Conservation (phyloP, 2,888 invertebrate species). For the Drosophila birchii region DNA sequence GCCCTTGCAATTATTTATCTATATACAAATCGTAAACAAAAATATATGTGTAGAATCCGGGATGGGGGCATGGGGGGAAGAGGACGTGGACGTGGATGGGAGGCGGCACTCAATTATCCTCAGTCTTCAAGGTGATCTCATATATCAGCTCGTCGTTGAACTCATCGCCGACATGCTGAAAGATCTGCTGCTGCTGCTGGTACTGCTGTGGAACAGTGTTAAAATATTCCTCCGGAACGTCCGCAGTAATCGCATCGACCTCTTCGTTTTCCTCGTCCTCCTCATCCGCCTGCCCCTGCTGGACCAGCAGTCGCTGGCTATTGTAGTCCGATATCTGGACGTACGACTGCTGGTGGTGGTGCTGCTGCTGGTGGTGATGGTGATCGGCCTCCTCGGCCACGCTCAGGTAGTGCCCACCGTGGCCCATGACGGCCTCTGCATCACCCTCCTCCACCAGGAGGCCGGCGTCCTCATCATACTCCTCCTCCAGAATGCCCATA, state of each 20-base stretch:
- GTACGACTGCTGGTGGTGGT: constrained; percentile 14
- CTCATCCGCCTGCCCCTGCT: constrained; percentile 22
- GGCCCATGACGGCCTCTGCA: background rate
- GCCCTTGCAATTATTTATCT: background rate
- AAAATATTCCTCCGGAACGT: constrained; percentile 41
- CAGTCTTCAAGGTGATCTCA: constrained; percentile 71
- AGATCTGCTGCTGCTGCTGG: constrained; percentile 17
- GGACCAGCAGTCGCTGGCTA: constrained; percentile 45
- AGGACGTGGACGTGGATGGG: background rate
- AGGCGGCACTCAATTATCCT: constrained; percentile 58
- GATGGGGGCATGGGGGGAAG: background rate
- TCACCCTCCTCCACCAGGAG: constrained; percentile 47
- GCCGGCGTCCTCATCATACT: constrained; percentile 66
- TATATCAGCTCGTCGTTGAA: constrained; percentile 65
- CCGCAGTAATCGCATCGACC: background rate
- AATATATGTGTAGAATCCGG: background rate
- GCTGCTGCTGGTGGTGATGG: background rate
- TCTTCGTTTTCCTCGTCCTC: constrained; percentile 21
- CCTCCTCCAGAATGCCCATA: constrained; percentile 59
- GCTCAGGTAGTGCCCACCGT: constrained; percentile 15
- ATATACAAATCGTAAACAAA: constrained; percentile 24
- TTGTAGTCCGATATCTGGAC: constrained; percentile 48
- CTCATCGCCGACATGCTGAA: constrained; percentile 34
- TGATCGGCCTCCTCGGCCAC: constrained; percentile 6
- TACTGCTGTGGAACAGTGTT: constrained; percentile 31